Conservation (phyloP, 2,113 vertebrate species). For the Merops nubicus region DNA sequence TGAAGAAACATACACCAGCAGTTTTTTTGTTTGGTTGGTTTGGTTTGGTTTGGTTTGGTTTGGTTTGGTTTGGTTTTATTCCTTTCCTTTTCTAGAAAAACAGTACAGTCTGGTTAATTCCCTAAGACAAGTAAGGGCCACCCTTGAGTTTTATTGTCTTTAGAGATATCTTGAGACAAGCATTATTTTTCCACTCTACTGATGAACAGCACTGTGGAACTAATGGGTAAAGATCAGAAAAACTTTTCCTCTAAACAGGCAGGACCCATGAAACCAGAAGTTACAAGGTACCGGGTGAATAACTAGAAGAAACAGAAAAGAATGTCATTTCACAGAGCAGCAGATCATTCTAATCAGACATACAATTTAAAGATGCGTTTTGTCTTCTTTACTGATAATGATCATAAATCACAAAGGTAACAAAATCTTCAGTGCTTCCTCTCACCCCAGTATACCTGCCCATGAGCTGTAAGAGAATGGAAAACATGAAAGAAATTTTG, state of each 20-base stretch:
- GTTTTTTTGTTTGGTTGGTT: too few relatives aligned
- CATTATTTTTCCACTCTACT: neutral
- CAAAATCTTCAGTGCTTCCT: neutral
- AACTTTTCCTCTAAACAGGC: neutral
- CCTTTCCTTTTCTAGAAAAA: neutral
- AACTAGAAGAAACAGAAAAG: neutral
- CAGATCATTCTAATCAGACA: neutral
- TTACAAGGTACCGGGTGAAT: neutral
- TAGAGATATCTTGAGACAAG: neutral
- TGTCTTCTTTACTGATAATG: neutral
- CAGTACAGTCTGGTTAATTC: neutral
- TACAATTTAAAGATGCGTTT: neutral
- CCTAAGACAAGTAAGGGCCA: neutral
- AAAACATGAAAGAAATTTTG: neutral
- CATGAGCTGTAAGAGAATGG: neutral
- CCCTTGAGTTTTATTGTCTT: neutral
- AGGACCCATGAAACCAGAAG: neutral
- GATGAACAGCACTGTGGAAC: neutral
- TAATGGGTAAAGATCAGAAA: neutral
- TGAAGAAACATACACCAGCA: neutral
- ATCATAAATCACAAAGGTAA: neutral
- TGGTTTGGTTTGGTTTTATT: too few relatives aligned
- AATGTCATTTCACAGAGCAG: neutral
- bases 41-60: too few relatives aligned
- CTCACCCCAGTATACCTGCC: neutral